These are phyloP conservation scores for Betta splendens DNA, from an alignment of 2,797 vertebrate species.

Conservation along the genomic window DNA sequence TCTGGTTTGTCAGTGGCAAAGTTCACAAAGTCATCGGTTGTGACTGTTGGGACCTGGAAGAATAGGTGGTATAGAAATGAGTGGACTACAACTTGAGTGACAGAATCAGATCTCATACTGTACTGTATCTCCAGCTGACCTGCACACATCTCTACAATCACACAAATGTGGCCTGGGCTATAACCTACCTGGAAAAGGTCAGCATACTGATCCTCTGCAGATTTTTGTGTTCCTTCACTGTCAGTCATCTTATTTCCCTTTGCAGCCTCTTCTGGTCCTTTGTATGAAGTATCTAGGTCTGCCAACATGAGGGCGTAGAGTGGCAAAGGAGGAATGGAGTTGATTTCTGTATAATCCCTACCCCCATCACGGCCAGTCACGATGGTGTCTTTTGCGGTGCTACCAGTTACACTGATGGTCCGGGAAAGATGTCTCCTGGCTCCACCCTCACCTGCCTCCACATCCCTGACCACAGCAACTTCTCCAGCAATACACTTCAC, in stretches of 20 bases:
- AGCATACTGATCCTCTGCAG: conserved; percentile 89
- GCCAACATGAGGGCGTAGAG: conserved; percentile 93
- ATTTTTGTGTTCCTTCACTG: conserved; percentile 75
- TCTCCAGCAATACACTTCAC: conserved; percentile 98
- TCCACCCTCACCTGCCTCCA: conserved; percentile 90
- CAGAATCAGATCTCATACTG: not conserved
- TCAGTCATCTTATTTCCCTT: conserved; percentile 84
- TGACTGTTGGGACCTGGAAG: conserved; percentile 83
- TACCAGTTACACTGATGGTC: conserved; percentile 98
- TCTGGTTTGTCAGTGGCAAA: conserved; percentile 95
- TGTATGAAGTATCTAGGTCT: conserved; percentile 91
- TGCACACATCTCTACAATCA: no score
- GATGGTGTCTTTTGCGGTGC: conserved; percentile 96
- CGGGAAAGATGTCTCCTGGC: conserved; percentile 94
- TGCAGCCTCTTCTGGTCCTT: conserved; percentile 85
- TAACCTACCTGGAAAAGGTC: conserved; percentile 91
- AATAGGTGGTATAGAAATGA: not conserved
- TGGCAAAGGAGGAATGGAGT: conserved; percentile 96
- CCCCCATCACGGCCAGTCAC: conserved; percentile 94
- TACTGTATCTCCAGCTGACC: no score
- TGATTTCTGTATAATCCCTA: conserved; percentile 97
- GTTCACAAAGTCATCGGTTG: conserved; percentile 93
- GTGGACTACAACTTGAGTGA: not conserved
- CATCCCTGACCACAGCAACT: conserved; percentile 93
- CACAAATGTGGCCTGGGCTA: no score